A percentile compares a stretch with the other conserved stretches of the same genome.
phyloP scores from a whole-genome alignment of 2,113 vertebrate species.

The Neolamprologus cancellatus region DNA sequence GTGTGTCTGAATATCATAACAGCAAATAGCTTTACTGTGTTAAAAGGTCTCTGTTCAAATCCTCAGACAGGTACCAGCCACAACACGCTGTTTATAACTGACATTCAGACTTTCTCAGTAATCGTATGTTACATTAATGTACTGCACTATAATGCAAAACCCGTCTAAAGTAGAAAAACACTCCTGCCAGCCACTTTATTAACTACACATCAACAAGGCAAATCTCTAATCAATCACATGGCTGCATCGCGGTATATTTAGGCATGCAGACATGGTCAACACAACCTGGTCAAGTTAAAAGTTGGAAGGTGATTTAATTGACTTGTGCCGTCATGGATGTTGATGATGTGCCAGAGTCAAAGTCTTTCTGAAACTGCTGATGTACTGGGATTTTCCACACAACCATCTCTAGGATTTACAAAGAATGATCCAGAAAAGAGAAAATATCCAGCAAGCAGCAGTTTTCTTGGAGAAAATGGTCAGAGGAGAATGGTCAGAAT shows the following conservation, averaged over 20 bases:
- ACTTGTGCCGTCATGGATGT: background rate
- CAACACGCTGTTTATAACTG: background rate
- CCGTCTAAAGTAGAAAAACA: background rate
- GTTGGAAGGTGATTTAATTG: background rate
- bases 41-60: background rate
- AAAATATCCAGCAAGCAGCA: background rate
- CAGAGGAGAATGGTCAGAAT: background rate
- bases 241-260: fast-evolving
- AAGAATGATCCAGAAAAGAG: background rate
- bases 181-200: background rate
- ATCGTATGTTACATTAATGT: background rate
- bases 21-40: background rate
- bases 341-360: background rate
- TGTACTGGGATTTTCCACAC: background rate
- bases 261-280: background rate
- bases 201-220: background rate
- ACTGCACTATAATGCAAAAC: background rate
- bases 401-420: background rate
- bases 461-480: background rate
- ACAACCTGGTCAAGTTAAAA: background rate
- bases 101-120: background rate
- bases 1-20: background rate
- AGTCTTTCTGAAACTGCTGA: background rate
- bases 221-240: background rate
- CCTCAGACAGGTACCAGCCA: background rate